Base-by-base conservation (phyloP, 2,888 invertebrate genomes). In the Brachyopa scutellaris region DNA sequence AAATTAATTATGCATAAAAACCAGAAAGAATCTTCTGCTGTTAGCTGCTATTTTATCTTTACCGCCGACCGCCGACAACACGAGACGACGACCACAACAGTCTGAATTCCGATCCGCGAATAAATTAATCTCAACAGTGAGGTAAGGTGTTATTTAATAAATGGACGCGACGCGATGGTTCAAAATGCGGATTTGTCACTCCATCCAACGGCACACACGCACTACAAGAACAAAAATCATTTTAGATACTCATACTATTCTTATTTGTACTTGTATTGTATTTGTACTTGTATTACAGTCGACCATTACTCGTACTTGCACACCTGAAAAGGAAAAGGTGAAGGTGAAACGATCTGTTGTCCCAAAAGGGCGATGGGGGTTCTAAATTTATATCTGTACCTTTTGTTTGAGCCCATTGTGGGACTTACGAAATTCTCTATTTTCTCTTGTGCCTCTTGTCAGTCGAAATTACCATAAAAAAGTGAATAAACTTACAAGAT, bases 281-380 rank as follows among this genome's bases (percentile, higher is more conserved):
- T n/a, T n/a, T n/a, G n/a, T n/a, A n/a, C n/a, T n/a, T n/a, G n/a
- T n/a, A n/a, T n/a, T n/a, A n/a, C 26, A 26, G 3, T 6, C 6
- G 26, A 26, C 26, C 4, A 5, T 26, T 33, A 23, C 5, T 17
- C 13, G 17, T n/a, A 40, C n/a, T 40, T 33, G 15, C 47, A 36
- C 62, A 62, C 69, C 64, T 77, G 69, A 77, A n/a, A n/a, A 77
- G 61, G 69, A 62, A 70, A 77, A 77, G 69, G 77, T 69, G 69
- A 77, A 77, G 77, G 70, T 77, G 49, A 70, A 55, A 53, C n/a
- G 15, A 61, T 42, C 8, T 42, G 3, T 42, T 45, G 49, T 11
- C 11, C 57, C 31, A 17, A n/a, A 9, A 42, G 61, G 15, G 23
- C 53, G n/a, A 36, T 53, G 29, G 2, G n/a, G 40, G 17, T 33